Conservation (phyloP, 1,140 invertebrate genomes). For the Drosophila parabipectinata region DNA sequence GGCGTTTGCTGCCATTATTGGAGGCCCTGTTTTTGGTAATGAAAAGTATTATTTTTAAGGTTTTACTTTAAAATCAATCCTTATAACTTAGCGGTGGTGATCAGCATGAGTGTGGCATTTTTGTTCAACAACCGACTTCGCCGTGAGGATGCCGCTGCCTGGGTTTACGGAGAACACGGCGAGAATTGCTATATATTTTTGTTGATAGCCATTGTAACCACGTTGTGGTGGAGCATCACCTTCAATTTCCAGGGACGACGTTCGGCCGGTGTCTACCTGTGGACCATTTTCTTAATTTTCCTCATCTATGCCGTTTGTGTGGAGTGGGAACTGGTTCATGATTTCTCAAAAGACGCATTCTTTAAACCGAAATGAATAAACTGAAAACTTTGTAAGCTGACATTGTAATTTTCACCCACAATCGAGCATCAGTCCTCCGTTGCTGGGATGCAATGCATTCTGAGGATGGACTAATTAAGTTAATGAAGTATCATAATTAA, state of each 20-base stretch:
- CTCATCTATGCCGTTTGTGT: constrained; percentile 18
- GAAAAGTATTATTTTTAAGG: neutral
- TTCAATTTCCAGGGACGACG: constrained; percentile 48
- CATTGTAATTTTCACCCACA: neutral
- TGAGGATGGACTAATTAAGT: constrained; percentile 52
- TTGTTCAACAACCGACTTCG: constrained; percentile 31
- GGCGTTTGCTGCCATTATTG: constrained; percentile 54
- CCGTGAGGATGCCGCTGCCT: neutral
- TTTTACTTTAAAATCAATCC: neutral
- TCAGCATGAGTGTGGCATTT: constrained; percentile 41
- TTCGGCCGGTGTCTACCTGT: constrained; percentile 44
- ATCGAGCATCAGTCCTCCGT: neutral
- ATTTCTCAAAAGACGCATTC: constrained; percentile 16
- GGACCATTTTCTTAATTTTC: constrained; percentile 30
- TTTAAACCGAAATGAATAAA: constrained; percentile 1
- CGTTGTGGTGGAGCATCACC: constrained; percentile 31
- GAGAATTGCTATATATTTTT: constrained; percentile 49
- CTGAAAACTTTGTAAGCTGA: constrained; percentile 11
- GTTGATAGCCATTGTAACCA: constrained; percentile 18
- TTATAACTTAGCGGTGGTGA: constrained; percentile 22
- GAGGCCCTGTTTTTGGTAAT: constrained; percentile 49
- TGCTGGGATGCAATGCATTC: neutral
- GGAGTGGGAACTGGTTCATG: constrained; percentile 42
- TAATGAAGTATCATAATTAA: constrained; percentile 73
- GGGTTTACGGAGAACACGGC: constrained; percentile 40